phyloP scores from a whole-genome alignment of 2,113 vertebrate genomes.

The Dendrocopos noguchii region DNA sequence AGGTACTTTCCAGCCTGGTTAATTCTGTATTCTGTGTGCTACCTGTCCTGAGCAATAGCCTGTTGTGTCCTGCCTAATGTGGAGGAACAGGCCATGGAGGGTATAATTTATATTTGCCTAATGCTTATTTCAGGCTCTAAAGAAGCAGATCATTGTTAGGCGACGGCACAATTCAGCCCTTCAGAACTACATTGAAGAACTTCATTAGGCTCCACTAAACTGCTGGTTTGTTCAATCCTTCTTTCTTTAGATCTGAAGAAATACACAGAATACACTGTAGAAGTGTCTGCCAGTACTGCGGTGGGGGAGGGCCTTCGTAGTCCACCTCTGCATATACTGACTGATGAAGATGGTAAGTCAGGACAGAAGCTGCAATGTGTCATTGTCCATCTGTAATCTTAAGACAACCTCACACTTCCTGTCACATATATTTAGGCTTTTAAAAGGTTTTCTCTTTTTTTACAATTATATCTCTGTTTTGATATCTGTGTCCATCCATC shows the following conservation, averaged over 20 bases:
- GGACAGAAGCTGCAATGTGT: neutral
- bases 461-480: neutral
- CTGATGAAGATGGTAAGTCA: too few relatives aligned
- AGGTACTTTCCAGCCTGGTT: too few relatives aligned
- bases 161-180: neutral
- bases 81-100: neutral
- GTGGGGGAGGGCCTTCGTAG: constrained; percentile 78
- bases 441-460: neutral
- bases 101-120: neutral
- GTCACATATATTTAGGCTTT: neutral
- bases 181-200: neutral
- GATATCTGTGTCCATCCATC: neutral
- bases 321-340: constrained; percentile 60
- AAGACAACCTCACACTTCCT: neutral
- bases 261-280: constrained; percentile 74
- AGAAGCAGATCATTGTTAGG: neutral
- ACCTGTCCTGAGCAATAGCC: neutral
- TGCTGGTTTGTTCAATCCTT: neutral
- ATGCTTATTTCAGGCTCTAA: neutral
- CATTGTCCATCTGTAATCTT: neutral
- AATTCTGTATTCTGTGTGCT: neutral
- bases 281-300: constrained; percentile 79
- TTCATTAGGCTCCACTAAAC: neutral
- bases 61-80: neutral
- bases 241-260: constrained; percentile 76